Evolutionary conservation across 2,113 vertebrate genomes (phyloP), one percentile per base, ranked within the genome.

Genomic region (Lates calcarifer): DNA sequence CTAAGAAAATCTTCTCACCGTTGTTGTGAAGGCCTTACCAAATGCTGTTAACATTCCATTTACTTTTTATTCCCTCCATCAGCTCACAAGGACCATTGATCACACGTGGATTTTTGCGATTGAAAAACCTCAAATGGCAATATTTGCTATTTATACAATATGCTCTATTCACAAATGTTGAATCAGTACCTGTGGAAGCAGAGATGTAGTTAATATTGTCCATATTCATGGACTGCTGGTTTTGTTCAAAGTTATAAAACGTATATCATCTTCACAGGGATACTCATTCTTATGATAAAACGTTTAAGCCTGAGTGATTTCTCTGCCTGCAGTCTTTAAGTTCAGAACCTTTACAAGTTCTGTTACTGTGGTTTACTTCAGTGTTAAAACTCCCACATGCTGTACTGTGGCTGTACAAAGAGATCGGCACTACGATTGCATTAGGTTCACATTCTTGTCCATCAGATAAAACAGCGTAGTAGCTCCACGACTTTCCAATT

Each of bases 41-140:
- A 77, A 76, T 55, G 69, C 69, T 57, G 51, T 26, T 74, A 35
- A 70, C 39, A 53, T 75, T 68, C 75, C 39, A 22, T 74, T 63
- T 26, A 13, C 61, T 18, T 71, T 86, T 73, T 82, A 72, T 74
- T 79, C 33, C 68, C 58, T 71, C 56, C 31, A 56, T 85, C 57
- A 62, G 17, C 53, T 65, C n/a, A 61, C 39, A 82, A 63, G 70
- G 65, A 78, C 78, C 55, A 69, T 62, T 61, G 77, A 80, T 80
- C 80, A 84, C 71, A 82, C 60, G 45, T 67, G 53, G 61, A 74
- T 85, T 47, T 79, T 49, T 66, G 37, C 26, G 58, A 81, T 47
- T 70, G 14, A 64, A 80, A 87, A 75, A 55, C 26, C 29, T 77
- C 26, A 15, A 73, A 61, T 49, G 13, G 67, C 39, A 68, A 29